Evolutionary conservation across 2,797 vertebrate species (phyloP).

Genomic region (Pseudopleuronectes americanus): DNA sequence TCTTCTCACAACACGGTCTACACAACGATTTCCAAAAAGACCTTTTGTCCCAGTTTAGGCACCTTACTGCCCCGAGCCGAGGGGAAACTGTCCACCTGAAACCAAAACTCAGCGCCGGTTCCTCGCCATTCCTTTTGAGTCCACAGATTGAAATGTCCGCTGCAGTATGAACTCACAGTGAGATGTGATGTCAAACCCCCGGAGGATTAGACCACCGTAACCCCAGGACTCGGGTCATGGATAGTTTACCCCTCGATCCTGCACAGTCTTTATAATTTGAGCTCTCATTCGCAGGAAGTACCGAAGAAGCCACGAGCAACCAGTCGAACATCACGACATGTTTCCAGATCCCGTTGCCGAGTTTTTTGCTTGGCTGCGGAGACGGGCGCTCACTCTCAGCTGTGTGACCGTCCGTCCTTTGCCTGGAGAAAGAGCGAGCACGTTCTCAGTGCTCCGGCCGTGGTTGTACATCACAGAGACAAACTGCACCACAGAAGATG

Average conservation of each 20-base stretch:
- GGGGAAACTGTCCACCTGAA: constrained; percentile 37
- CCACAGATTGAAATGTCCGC: constrained; percentile 38
- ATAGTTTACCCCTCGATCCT: constrained; percentile 39
- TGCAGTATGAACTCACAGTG: constrained; percentile 21
- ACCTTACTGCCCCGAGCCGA: constrained; percentile 26
- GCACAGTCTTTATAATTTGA: constrained; percentile 35
- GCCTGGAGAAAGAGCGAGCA: constrained; percentile 35
- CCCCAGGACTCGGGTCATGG: constrained; percentile 35
- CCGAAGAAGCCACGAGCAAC: constrained; percentile 51
- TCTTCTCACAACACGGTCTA: constrained; percentile 35
- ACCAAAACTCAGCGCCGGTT: constrained; percentile 47
- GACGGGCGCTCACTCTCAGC: constrained; percentile 27
- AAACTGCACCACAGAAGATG: constrained; percentile 40
- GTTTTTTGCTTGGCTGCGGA: constrained; percentile 34
- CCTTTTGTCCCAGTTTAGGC: constrained; percentile 37
- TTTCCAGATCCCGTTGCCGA: constrained; percentile 31
- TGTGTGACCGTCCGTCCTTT: constrained; percentile 33
- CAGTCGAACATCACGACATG: constrained; percentile 32
- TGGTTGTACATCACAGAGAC: constrained; percentile 43
- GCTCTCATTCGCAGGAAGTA: constrained; percentile 32
- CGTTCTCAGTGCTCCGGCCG: constrained; percentile 35
- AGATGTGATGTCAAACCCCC: constrained; percentile 17
- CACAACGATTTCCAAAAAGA: constrained; percentile 51
- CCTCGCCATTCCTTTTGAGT: constrained; percentile 25
- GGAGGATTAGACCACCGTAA: constrained; percentile 8